Evolutionary conservation across 2,888 invertebrate species (phyloP).

Genomic region (Acleris laterana): DNA sequence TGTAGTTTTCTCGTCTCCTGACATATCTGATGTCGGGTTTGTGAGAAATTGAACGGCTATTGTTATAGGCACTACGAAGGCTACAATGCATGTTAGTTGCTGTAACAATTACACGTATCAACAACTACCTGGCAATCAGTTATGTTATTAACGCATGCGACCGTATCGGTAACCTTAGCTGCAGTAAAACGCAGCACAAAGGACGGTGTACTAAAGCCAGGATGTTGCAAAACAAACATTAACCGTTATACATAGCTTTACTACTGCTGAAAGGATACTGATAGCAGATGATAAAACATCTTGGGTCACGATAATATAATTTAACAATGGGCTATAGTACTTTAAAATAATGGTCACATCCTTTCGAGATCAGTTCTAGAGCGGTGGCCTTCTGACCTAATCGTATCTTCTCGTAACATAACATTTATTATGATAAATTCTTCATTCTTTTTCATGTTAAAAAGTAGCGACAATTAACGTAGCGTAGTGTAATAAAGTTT

Average conservation of each 20-base stretch:
- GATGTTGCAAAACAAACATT: conserved; percentile 39
- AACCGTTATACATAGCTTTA: conserved; percentile 22
- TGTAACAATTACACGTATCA: conserved; percentile 50
- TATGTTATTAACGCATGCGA: conserved; percentile 18
- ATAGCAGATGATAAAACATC: conserved; percentile 42
- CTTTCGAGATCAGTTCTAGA: conserved; percentile 43
- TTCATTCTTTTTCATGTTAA: not conserved
- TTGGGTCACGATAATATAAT: conserved; percentile 55
- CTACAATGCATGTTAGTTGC: conserved; percentile 55
- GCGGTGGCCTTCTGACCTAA: conserved; percentile 29
- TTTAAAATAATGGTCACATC: conserved; percentile 72
- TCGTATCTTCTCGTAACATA: conserved; percentile 18
- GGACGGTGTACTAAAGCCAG: conserved; percentile 39
- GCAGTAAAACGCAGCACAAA: conserved; percentile 23
- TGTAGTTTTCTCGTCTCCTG: conserved; percentile 65
- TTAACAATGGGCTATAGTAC: conserved; percentile 59
- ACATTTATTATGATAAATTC: not conserved
- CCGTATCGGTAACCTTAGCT: conserved; percentile 28
- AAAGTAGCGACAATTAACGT: not conserved
- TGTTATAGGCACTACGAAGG: conserved; percentile 51
- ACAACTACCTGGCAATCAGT: conserved; percentile 28
- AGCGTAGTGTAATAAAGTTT: too few species aligned
- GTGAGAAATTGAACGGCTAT: conserved; percentile 60
- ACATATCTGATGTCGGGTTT: conserved; percentile 74
- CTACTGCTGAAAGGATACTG: conserved; percentile 38